Evolutionary conservation across 2,113 vertebrate species (phyloP), one percentile per base, ranked within the genome.

Genomic region (Excalfactoria chinensis): DNA sequence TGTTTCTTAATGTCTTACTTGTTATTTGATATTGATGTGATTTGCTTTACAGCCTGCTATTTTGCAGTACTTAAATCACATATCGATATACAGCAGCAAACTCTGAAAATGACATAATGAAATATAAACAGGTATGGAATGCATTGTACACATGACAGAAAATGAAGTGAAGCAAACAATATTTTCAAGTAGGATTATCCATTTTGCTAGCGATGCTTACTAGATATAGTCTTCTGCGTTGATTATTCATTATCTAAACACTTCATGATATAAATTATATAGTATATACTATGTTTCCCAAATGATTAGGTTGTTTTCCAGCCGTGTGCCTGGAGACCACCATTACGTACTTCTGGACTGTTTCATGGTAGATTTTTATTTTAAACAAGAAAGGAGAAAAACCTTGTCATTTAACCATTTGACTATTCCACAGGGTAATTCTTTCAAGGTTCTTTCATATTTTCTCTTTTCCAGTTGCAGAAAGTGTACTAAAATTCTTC

Each of bases 31-130:
- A 83, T 32, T 73, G 49, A 48, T 48, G 34, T 44, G 35, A 43
- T 89, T 93, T 87, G 72, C 44, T 84, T 84, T 71, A 86, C 16
- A 90, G 35, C 40, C 35, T 75, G n/a, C 44, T 78, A 18, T 90
- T 90, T 91, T 95, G 86, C 1, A 4, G 53, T 60, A 43, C 35
- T 90, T 95, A 62, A 93, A 82, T 85, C 2, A 1, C n/a, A 67
- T 66, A 76, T 93, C 81, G 51, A 76, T 75, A 72, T 79, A 66
- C 7, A 74, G 37, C 30, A 74, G 59, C 41, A 78, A 81, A 74
- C 23, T 78, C 67, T 74, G 64, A 93, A 91, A 90, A 75, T 58
- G 17, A 63, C 63, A 34, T 64, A 21, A 59, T 87, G 90, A 96
- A 92, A 84, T 44, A 35, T 17, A 62, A 64, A 51, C 0, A 13